Evolutionary conservation across 2,888 invertebrate species (phyloP).

Genomic region (Gisinianus flammeolus): DNA sequence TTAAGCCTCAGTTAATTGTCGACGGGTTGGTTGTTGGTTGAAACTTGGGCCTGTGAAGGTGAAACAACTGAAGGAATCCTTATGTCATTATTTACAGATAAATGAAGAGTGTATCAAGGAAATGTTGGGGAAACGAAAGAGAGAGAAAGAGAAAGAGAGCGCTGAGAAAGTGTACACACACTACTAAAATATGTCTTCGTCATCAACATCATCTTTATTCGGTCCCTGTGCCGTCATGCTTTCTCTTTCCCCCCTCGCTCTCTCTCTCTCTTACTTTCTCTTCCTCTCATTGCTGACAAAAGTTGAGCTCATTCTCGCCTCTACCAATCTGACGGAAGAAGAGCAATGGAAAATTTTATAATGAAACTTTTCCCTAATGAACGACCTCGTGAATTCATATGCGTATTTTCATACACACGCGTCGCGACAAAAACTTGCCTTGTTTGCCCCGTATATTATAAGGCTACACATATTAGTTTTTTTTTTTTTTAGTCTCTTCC

Average conservation of each 20-base stretch:
- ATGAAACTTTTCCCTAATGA: constrained; percentile 32
- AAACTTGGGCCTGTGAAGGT: too few relatives aligned
- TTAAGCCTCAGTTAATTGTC: constrained; percentile 8
- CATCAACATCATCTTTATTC: constrained; percentile 8
- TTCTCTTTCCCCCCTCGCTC: neutral
- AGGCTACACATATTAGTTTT: constrained; percentile 2
- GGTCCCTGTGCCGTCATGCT: neutral
- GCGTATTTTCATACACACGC: neutral
- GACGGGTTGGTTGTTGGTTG: too few relatives aligned
- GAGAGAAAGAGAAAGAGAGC: neutral
- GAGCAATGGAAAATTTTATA: constrained; percentile 34
- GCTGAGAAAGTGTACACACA: neutral
- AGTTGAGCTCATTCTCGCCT: constrained; percentile 31
- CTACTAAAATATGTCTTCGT: constrained; percentile 15
- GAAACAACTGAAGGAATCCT: too few relatives aligned
- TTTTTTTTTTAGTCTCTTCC: neutral
- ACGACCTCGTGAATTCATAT: constrained; percentile 15
- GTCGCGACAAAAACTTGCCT: neutral
- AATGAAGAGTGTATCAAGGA: too few relatives aligned
- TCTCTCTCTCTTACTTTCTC: constrained; percentile 1
- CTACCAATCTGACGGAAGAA: neutral
- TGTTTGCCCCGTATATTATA: neutral
- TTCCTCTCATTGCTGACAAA: constrained; percentile 15
- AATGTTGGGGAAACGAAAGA: too few relatives aligned
- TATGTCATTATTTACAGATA: too few relatives aligned